Percentiles rank a stretch among this genome's conserved stretches.
Evolutionary conservation across 2,888 invertebrate species (phyloP).

Genomic region (Monopis laevigella): DNA sequence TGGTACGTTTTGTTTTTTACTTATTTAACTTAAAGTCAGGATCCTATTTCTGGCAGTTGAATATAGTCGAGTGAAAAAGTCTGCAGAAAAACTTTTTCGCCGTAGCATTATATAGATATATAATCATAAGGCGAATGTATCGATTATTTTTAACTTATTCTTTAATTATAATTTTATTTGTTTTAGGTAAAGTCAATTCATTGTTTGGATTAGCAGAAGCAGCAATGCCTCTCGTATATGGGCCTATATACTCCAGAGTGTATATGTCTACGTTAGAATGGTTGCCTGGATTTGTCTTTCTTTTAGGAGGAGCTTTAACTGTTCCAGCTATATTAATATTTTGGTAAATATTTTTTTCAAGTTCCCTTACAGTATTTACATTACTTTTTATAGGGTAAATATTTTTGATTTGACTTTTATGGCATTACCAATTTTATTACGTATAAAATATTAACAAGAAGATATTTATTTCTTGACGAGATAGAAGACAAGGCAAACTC

Average conservation of each 20-base stretch:
- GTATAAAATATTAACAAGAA: too few species aligned
- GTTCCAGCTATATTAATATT: constrained; percentile 74
- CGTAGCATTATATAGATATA: too few species aligned
- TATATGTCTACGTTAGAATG: constrained; percentile 73
- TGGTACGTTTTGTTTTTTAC: constrained; percentile 45
- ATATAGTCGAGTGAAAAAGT: neutral
- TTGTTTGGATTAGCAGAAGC: constrained; percentile 77
- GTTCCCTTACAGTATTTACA: too few species aligned
- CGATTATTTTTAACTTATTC: too few species aligned
- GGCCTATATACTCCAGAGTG: constrained; percentile 75
- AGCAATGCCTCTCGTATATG: constrained; percentile 76
- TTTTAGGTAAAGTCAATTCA: constrained; percentile 77
- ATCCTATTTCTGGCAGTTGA: neutral
- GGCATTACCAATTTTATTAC: too few species aligned
- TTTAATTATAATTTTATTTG: too few species aligned
- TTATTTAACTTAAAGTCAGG: neutral
- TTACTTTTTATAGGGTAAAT: too few species aligned
- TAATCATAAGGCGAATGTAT: too few species aligned
- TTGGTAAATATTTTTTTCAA: constrained; percentile 60
- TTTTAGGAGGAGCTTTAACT: constrained; percentile 73
- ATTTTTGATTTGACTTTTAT: too few species aligned
- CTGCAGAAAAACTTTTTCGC: neutral
- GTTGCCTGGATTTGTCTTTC: constrained; percentile 75
- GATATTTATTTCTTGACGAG: too few species aligned
- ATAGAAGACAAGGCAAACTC: too few species aligned